Conservation (phyloP, 2,113 vertebrate species). For the Rhinolophus sinicus region DNA sequence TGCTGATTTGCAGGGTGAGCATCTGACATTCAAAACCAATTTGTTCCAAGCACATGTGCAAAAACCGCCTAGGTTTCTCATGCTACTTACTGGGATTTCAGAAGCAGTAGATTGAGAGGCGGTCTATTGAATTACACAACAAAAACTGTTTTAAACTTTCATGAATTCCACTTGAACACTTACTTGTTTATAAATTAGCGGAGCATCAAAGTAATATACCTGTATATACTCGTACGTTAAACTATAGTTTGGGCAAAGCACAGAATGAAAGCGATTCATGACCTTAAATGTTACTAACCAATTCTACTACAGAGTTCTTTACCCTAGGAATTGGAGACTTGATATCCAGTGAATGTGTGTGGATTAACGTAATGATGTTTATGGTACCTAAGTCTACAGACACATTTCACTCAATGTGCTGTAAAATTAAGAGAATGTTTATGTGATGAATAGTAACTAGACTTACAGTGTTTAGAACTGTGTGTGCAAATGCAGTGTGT, state of each 20-base stretch:
- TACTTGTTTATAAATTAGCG: conserved; percentile 44
- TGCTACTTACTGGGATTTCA: conserved; percentile 77
- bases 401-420: conserved; percentile 57
- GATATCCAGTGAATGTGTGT: not conserved
- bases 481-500: too few relatives aligned
- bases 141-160: conserved; percentile 54
- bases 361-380: conserved; percentile 26
- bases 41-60: conserved; percentile 71
- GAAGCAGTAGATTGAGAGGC: conserved; percentile 66
- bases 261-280: not conserved
- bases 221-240: conserved; percentile 1
- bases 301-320: conserved; percentile 15
- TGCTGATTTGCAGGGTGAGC: conserved; percentile 66
- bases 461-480: not conserved
- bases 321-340: conserved; percentile 24
- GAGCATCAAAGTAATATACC: conserved; percentile 45
- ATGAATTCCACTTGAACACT: conserved; percentile 56
- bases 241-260: conserved; percentile 46
- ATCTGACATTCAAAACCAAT: conserved; percentile 58
- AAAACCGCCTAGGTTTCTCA: conserved; percentile 20
- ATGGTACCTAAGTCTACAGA: conserved; percentile 30
- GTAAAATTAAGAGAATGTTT: conserved; percentile 42
- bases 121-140: conserved; percentile 65
- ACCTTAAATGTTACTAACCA: conserved; percentile 22
- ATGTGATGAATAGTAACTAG: not conserved